Base-by-base conservation (phyloP, 2,797 vertebrate species). In the Phoeniculus purpureus region DNA sequence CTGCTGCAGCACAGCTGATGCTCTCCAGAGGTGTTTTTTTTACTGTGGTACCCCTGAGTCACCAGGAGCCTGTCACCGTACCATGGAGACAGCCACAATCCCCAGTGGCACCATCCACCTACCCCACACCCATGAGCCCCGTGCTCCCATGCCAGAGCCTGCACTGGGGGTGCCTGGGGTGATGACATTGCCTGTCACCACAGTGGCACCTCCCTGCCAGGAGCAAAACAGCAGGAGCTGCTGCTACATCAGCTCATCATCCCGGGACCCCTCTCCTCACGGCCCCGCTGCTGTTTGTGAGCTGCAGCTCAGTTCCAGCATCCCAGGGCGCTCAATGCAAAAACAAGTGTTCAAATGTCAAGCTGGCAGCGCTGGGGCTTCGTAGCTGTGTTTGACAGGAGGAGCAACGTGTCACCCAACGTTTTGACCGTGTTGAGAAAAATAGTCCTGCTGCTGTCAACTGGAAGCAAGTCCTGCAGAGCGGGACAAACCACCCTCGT, bases 271-370 rank as follows among this genome's bases (percentile, higher is more conserved):
- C 51, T 74, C 71, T 4, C 43, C 4, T 12, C 62, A 48, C 78
- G 15, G 78, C 34, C 50, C 50, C 9, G 2, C 72, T 48, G 85
- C 76, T 80, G 15, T 82, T 60, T 48, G 61, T 15, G 70, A 54
- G 73, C 88, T 8, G 68, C 68, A 9, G 79, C 73, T 95, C 65
- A 0, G 43, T 17, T 32, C 72, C 2, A 54, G 68, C 60, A 67
- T 90, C 89, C 87, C 86, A 12, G 45, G 68, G 86, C 27, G 0
- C 81, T 58, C 83, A 0, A 15, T 26, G 72, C 12, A 2, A 66
- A 87, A 89, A 64, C 12, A 9, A 70, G 66, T 25, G 51, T 65
- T 94, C 78, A 83, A 83, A 89, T 85, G 87, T 72, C 92, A 85
- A 80, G 76, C 70, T 17, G 3, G 73, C 70, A 29, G 75, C 68